A percentile compares a stretch with the other conserved stretches of the same genome.
Evolutionary conservation across 2,888 invertebrate species (phyloP).

Genomic region (Nymphalis polychloros): DNA sequence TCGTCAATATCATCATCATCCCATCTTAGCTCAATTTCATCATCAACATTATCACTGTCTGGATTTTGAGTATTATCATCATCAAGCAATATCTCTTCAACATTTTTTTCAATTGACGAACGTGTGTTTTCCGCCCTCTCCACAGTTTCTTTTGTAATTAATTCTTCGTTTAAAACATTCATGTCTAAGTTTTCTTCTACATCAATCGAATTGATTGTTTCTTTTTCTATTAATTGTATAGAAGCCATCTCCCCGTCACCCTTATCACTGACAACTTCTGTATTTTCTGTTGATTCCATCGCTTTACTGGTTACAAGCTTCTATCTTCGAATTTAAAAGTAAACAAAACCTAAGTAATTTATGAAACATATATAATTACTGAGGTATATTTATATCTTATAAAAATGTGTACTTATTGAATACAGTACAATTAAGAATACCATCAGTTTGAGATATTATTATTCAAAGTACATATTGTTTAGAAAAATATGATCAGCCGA

Average conservation of each 20-base stretch:
- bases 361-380: too few species aligned
- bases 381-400: too few species aligned
- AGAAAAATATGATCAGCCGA: neutral
- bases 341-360: neutral
- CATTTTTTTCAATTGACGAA: neutral
- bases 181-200: neutral
- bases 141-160: neutral
- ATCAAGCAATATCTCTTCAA: neutral
- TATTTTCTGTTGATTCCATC: neutral
- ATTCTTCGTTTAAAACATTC: neutral
- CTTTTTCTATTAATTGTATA: neutral
- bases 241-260: neutral
- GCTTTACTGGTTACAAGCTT: neutral
- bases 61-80: neutral
- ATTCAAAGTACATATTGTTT: neutral
- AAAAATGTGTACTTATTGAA: too few species aligned
- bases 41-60: constrained; percentile 43
- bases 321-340: neutral
- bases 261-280: neutral
- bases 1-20: constrained; percentile 53
- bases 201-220: neutral
- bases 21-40: constrained; percentile 57
- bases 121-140: neutral
- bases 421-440: neutral
- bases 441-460: neutral